Percentiles rank a stretch among this genome's conserved stretches.
phyloP scores from a whole-genome alignment of 2,888 invertebrate genomes.

The Sarcophaga caerulescens region DNA sequence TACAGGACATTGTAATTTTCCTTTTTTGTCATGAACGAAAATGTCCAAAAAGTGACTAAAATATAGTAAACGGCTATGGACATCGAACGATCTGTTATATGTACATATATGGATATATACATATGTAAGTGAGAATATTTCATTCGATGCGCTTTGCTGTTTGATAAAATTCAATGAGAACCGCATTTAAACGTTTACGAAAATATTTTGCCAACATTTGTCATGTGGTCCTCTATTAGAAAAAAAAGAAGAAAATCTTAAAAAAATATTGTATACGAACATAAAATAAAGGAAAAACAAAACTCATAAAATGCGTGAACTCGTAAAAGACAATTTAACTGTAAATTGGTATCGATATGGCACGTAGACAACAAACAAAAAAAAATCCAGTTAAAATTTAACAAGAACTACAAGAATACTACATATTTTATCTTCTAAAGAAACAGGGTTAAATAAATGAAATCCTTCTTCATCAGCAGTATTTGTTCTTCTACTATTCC shows the following conservation, averaged over 20 bases:
- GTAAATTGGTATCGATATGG: constrained; percentile 24
- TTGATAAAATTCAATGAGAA: background rate
- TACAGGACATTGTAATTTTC: no score
- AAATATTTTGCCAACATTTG: constrained; percentile 53
- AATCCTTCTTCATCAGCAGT: constrained; percentile 44
- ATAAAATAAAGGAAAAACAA: background rate
- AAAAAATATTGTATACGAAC: no score
- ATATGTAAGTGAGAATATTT: no score
- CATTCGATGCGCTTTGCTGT: no score
- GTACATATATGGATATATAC: no score
- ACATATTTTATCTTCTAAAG: constrained; percentile 47
- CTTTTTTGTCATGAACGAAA: no score
- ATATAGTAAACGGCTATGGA: no score
- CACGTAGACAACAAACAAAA: constrained; percentile 27
- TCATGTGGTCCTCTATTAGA: constrained; percentile 48
- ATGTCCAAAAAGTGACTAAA: no score
- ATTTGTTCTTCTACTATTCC: constrained; percentile 8
- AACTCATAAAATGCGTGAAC: constrained; percentile 34
- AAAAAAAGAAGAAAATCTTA: background rate
- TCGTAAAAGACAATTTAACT: constrained; percentile 54
- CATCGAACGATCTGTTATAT: no score
- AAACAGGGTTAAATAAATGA: constrained; percentile 55
- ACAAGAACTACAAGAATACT: constrained; percentile 3
- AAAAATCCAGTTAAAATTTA: background rate
- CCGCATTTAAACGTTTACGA: constrained; percentile 35